Conservation (phyloP, 2,888 invertebrate genomes). For the Blastobasis lacticolella region DNA sequence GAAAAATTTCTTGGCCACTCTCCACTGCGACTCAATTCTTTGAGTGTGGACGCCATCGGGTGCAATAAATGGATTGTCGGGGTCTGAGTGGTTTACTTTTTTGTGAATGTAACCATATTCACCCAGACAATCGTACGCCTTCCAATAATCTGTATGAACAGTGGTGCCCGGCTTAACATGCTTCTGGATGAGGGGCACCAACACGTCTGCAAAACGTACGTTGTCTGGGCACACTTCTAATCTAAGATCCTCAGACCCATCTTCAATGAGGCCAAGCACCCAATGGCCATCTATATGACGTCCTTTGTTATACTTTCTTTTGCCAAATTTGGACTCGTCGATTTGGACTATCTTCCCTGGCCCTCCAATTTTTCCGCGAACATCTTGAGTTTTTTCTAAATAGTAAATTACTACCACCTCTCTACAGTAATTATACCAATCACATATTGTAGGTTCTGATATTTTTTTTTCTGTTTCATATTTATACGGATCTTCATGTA, state of each 20-base stretch:
- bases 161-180: slow-evolving; percentile 1
- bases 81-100: neutral
- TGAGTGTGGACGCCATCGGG: slow-evolving; percentile 10
- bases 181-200: slow-evolving; percentile 2
- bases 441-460: slow-evolving; percentile 1
- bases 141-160: neutral
- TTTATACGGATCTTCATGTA: slow-evolving; percentile 1
- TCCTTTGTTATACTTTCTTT: neutral
- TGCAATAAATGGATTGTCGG: slow-evolving; percentile 1
- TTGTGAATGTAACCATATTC: neutral
- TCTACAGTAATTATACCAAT: slow-evolving; percentile 16
- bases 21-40: slow-evolving; percentile 14
- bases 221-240: slow-evolving; percentile 1
- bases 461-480: neutral
- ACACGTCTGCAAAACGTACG: neutral
- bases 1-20: slow-evolving; percentile 4
- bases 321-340: slow-evolving; percentile 17
- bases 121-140: neutral
- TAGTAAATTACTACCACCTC: slow-evolving; percentile 13
- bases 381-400: slow-evolving; percentile 6
- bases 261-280: slow-evolving; percentile 5
- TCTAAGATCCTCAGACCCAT: slow-evolving; percentile 1
- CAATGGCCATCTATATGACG: slow-evolving; percentile 1
- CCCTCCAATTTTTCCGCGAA: slow-evolving; percentile 14
- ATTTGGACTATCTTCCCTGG: slow-evolving; percentile 17